These are phyloP conservation scores for Remorina albescens DNA, from an alignment of 2,797 vertebrate genomes.

Conservation along the genomic window DNA sequence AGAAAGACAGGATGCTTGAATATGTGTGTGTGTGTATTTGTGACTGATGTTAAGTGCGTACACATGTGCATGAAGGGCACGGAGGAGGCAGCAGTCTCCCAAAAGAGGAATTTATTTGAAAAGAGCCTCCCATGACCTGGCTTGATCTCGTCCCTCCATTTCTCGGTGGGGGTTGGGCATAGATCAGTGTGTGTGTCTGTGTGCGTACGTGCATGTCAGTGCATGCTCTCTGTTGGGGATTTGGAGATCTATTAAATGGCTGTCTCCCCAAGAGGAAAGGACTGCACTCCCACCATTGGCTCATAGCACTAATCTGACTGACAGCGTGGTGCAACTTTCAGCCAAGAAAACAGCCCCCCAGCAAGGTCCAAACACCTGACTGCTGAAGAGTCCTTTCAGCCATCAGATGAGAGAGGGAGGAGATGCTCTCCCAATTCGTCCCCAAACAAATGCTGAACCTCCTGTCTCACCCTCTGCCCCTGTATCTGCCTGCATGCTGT, in stretches of 20 bases:
- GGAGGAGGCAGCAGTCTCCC: constrained; percentile 61
- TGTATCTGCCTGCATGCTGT: constrained; percentile 33
- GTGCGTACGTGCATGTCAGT: background rate
- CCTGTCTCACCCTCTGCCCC: constrained; percentile 36
- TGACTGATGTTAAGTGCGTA: background rate
- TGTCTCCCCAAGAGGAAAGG: constrained; percentile 22
- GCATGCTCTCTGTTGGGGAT: constrained; percentile 49
- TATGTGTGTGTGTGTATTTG: constrained; percentile 3
- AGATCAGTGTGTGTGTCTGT: background rate
- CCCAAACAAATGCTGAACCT: constrained; percentile 26
- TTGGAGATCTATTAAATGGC: constrained; percentile 57
- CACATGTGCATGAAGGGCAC: constrained; percentile 70
- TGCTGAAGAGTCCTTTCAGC: constrained; percentile 45
- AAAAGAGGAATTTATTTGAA: constrained; percentile 64
- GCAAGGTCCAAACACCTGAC: constrained; percentile 61
- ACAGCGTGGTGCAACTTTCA: constrained; percentile 56
- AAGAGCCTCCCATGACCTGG: constrained; percentile 70
- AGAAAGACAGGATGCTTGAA: constrained; percentile 25
- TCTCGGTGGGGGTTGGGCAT: constrained; percentile 42
- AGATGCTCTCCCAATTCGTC: constrained; percentile 21
- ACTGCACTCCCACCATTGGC: constrained; percentile 43
- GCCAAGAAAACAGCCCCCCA: constrained; percentile 55
- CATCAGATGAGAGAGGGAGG: constrained; percentile 49
- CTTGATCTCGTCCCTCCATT: constrained; percentile 69
- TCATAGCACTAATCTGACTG: constrained; percentile 66